Conservation (phyloP, 2,888 invertebrate species). For the Tillus elongatus region DNA sequence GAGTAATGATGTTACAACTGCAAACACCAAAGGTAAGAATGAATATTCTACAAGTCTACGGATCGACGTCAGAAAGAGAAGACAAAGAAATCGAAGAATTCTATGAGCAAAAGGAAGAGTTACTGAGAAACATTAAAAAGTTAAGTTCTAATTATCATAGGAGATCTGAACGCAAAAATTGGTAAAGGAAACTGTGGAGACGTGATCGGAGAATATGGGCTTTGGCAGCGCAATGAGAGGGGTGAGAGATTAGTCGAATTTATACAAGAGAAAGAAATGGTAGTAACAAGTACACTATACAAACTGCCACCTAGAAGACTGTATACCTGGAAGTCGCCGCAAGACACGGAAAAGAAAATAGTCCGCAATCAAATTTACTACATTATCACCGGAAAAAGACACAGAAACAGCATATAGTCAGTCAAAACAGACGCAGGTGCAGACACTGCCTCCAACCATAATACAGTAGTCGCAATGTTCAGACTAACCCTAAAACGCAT, state of each 20-base stretch:
- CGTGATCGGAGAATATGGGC: background rate
- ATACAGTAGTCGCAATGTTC: too few species aligned
- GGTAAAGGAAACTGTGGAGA: background rate
- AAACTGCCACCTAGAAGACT: slow-evolving; percentile 3
- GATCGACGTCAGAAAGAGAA: slow-evolving; percentile 2
- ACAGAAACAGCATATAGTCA: too few species aligned
- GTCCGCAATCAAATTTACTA: background rate
- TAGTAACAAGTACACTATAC: slow-evolving; percentile 1
- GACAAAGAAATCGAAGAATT: background rate
- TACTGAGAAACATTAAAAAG: slow-evolving; percentile 1
- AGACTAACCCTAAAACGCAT: too few species aligned
- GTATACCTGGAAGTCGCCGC: slow-evolving; percentile 4
- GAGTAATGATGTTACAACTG: slow-evolving; percentile 3
- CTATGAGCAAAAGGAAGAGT: background rate
- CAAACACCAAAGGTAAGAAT: slow-evolving; percentile 3
- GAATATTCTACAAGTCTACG: slow-evolving; percentile 2
- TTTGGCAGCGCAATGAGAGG: slow-evolving; percentile 2
- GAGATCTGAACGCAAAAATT: slow-evolving; percentile 2
- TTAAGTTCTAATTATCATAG: background rate
- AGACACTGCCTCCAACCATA: too few species aligned
- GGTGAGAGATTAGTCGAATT: slow-evolving; percentile 1
- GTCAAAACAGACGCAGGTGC: too few species aligned
- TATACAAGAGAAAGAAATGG: slow-evolving; percentile 1
- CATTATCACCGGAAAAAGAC: too few species aligned
- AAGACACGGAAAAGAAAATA: background rate